Conservation (phyloP, 2,113 vertebrate species). For the Delphinus delphis region DNA sequence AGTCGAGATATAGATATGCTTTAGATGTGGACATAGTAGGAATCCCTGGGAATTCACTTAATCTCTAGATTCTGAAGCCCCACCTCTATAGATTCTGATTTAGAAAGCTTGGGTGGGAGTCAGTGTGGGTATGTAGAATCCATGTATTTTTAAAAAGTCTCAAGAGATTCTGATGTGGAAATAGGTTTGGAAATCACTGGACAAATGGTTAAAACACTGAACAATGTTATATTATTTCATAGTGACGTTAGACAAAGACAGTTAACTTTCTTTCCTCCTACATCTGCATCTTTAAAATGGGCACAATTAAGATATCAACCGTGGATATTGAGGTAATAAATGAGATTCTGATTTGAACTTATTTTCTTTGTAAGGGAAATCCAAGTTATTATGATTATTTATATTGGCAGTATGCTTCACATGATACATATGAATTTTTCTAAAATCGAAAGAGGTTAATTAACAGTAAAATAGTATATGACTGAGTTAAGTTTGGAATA, state of each 20-base stretch:
- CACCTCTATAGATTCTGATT: not conserved
- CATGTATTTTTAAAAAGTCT: not conserved
- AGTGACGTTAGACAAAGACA: not conserved
- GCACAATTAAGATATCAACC: not conserved
- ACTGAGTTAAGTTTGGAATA: not conserved
- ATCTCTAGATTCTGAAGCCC: not conserved
- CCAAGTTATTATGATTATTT: not conserved
- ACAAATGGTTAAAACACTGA: not conserved
- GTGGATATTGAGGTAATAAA: not conserved
- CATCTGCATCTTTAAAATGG: not conserved
- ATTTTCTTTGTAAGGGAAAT: conserved; percentile 16
- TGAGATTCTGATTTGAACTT: not conserved
- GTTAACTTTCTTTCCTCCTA: not conserved
- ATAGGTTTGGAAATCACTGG: not conserved
- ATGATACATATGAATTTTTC: not conserved
- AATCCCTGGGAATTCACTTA: not conserved
- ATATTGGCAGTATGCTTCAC: not conserved
- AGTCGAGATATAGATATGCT: not conserved
- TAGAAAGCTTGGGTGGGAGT: not conserved
- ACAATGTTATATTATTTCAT: not conserved
- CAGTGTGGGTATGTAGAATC: not conserved
- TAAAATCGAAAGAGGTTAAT: not conserved
- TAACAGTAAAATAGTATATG: not conserved
- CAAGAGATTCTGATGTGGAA: not conserved
- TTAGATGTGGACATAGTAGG: not conserved